Percentiles rank a stretch among this genome's conserved stretches.
These are phyloP conservation scores for Andricus quercusramuli DNA, from an alignment of 2,888 invertebrate genomes.

Conservation along the genomic window DNA sequence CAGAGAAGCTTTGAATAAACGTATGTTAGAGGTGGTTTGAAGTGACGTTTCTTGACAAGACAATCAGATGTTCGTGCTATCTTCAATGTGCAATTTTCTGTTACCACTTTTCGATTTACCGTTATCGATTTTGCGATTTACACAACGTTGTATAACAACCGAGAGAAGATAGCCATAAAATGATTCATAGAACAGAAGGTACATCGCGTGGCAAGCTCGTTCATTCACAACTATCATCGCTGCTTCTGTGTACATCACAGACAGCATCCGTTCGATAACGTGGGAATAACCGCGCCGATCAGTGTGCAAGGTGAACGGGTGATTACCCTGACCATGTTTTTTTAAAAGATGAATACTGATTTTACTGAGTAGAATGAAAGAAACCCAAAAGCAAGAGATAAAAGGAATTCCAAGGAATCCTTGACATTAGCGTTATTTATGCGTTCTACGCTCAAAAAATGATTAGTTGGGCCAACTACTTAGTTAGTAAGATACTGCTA, in stretches of 20 bases:
- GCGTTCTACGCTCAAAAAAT: too few species aligned
- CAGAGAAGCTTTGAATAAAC: not conserved
- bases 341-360: slow-evolving; percentile 35
- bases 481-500: too few species aligned
- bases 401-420: not conserved
- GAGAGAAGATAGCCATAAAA: slow-evolving; percentile 42
- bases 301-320: slow-evolving; percentile 44
- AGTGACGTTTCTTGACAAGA: slow-evolving; percentile 10
- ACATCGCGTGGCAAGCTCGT: slow-evolving; percentile 43
- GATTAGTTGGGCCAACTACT: too few species aligned
- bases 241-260: slow-evolving; percentile 39
- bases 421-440: slow-evolving; percentile 1
- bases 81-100: slow-evolving; percentile 13
- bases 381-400: not conserved
- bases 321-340: slow-evolving; percentile 33
- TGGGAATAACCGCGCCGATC: slow-evolving; percentile 49
- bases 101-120: slow-evolving; percentile 22
- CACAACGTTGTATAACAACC: slow-evolving; percentile 35
- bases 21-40: not conserved
- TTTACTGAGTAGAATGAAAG: not conserved
- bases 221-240: slow-evolving; percentile 47
- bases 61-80: slow-evolving; percentile 15
- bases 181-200: slow-evolving; percentile 45
- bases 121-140: slow-evolving; percentile 36
- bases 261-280: slow-evolving; percentile 53